Base-by-base conservation (phyloP, 2,888 invertebrate genomes). In the Nasonia oneida region DNA sequence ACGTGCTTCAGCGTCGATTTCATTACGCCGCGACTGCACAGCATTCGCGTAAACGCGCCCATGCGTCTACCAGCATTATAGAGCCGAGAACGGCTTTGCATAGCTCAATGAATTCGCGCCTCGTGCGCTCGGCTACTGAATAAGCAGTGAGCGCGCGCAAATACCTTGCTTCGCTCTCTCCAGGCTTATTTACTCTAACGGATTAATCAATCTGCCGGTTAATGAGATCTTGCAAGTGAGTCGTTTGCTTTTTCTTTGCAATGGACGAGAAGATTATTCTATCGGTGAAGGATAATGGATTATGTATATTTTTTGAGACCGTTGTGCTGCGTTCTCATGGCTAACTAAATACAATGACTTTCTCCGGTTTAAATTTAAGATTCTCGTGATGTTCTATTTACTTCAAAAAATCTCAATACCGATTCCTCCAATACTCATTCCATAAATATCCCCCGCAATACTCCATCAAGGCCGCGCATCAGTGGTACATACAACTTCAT, bases 401-500 rank as follows among this genome's bases (percentile, higher is more conserved):
- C 42, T 42, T 42, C 6, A 6, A 15, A 33, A 75, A 53, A 33
- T 33, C 15, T 39, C 61, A 37, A 61, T 77, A 39, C 6, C 53
- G 14, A 23, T n/a, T 23, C 4, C 8, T n/a, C 14, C n/a, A 37
- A 39, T 12, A 73, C 18, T n/a, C 39, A 14, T 15, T 73, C 73
- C 73, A 78, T 78, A 37, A 50, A 47, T 70, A 42, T 73, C 61
- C 61, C 29, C 29, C 50, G 15, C 64, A 61, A 81, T 77, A 77
- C 78, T 83, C 78, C 73, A 83, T 74, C 78, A 79, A 83, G 78
- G 73, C 37, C 64, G 12, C 37, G 39, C n/a, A 33, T 8, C 15
- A 57, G 23, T 47, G 61, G 18, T 42, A 6, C n/a, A 33, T 81
- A 81, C 81, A 84, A 71, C 84, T 81, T 84, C 81, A 84, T 84